Evolutionary conservation across 37 sponge, comb jelly and placozoan species (phyloP), one percentile per base, ranked within the genome.

Genomic region (Geodia barretti): DNA sequence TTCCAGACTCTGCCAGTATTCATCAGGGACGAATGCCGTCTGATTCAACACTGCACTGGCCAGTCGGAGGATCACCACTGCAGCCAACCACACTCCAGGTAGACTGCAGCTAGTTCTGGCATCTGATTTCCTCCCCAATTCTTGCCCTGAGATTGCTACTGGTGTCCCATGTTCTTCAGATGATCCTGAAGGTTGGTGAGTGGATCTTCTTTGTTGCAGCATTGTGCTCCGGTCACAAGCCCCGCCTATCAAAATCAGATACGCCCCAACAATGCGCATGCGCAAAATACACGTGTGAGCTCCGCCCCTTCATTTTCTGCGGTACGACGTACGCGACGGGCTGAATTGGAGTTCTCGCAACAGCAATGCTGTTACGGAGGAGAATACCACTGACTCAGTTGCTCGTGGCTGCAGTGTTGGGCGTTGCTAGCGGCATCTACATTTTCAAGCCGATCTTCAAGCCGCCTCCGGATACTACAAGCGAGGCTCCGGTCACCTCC

Each of bases 1-100:
- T 65, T 95, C 96, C 66, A 95, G 76, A 1, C 83, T 35, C 77
- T 95, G 96, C 93, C 93, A 96, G 81, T 90, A 85, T 60, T 96
- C 96, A 72, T 96, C 96, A 25, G 96, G 91, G 3, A 93, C 96
- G 73, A 93, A 96, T 35, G 68, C 60, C 3, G 96, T 93, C 36
- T 81, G 78, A 31, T 82, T 76, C 26, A 90, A 72, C 38, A 84
- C 24, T 19, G 89, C 96, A 71, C 82, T 90, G 17, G 84, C 31
- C 11, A 59, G 17, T 14, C 94, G 80, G 40, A 84, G 87, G 7
- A 76, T 24, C 8, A 84, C 35, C 74, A 89, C 61, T 28, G 61
- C 32, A 21, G 59, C 60, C 26, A 84, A 30, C 28, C n/a, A n/a
- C n/a, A n/a, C n/a, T n/a, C n/a, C n/a, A n/a, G n/a, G n/a, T 61